phyloP scores from a whole-genome alignment of 2,797 vertebrate species.

The Danionella dracula region DNA sequence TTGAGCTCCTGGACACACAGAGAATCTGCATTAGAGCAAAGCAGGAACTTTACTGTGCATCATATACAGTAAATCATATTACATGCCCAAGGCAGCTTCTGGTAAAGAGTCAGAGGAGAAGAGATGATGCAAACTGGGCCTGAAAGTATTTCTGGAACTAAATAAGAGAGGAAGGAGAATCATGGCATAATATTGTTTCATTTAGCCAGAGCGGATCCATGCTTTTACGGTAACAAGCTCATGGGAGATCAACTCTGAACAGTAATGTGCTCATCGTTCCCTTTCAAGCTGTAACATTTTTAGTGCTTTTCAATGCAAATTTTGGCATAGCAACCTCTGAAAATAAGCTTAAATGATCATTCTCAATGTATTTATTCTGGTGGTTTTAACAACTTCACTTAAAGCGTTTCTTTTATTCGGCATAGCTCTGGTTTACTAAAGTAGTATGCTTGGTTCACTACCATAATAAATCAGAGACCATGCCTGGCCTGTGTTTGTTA shows the following conservation, averaged over 20 bases:
- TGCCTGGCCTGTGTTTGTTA: too few species aligned
- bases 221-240: slow-evolving; percentile 21
- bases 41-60: slow-evolving; percentile 12
- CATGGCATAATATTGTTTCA: slow-evolving; percentile 47
- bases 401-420: too few species aligned
- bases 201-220: background rate
- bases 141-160: slow-evolving; percentile 17
- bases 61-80: slow-evolving; percentile 26
- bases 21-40: slow-evolving; percentile 13
- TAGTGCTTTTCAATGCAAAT: too few species aligned
- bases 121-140: background rate
- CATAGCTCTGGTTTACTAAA: too few species aligned
- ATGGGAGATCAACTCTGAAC: slow-evolving; percentile 9
- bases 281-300: too few species aligned
- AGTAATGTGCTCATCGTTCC: background rate
- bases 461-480: too few species aligned
- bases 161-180: slow-evolving; percentile 41
- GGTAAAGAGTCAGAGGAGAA: slow-evolving; percentile 17
- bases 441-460: too few species aligned
- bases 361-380: too few species aligned
- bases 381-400: too few species aligned
- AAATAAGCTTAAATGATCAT: too few species aligned
- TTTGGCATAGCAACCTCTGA: too few species aligned
- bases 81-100: slow-evolving; percentile 12
- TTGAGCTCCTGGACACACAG: background rate